Evolutionary conservation across 2,797 vertebrate species (phyloP), one percentile per base, ranked within the genome.

Genomic region (Tauraco hartlaubi): DNA sequence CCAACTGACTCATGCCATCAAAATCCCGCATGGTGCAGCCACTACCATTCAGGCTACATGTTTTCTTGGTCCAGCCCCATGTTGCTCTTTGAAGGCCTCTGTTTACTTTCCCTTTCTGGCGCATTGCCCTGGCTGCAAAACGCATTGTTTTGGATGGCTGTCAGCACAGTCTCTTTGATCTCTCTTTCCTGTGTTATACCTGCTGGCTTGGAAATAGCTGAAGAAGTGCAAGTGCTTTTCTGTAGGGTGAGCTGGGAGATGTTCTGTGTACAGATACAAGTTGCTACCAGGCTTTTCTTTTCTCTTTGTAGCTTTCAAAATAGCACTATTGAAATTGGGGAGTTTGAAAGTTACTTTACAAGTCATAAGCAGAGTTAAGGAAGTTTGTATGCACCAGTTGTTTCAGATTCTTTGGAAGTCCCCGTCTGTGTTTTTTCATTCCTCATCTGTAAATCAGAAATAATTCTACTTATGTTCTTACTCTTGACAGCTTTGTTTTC

Each of bases 31-130:
- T 67, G 39, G 44, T 84, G 10, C 9, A 95, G 78, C 54, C 84
- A 66, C 79, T 77, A 2, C 63, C 10, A 44, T 67, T 81, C 48
- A 92, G 35, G 35, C 73, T 94, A 22, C 64, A 11, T 90, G 52
- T 92, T 92, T 95, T 94, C 73, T 81, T 83, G 78, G 25, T 94
- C 39, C 56, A 85, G 46, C 25, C 64, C 29, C 63, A 12, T 63
- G 39, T 72, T 86, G 51, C 46, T 93, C 81, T 95, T 87, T 94
- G 85, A 88, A 92, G 86, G 31, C 13, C 75, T 79, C 52, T 73
- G 51, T 90, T 95, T 94, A 39, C 58, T 95, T 95, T 96, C 59
- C 21, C 43, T 90, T 74, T 75, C 59, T 95, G 91, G 73, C 76
- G 94, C n/a, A 7, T 52, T 64, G 52, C 64, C 56, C 73, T 93